phyloP scores from a whole-genome alignment of 2,797 vertebrate species.

The Ceyx erithaca region DNA sequence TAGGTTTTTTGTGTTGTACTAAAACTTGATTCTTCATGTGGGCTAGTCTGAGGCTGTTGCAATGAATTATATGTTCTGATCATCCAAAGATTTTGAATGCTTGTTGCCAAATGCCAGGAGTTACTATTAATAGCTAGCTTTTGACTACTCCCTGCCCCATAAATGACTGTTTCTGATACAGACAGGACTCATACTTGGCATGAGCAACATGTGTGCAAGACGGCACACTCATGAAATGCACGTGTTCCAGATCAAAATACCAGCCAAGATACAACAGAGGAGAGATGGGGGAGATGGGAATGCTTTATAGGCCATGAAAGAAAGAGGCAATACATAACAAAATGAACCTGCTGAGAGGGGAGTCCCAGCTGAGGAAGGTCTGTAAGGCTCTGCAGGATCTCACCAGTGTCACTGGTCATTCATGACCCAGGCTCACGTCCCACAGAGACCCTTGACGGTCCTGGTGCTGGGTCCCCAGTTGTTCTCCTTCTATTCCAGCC shows the following conservation, averaged over 20 bases:
- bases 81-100: neutral
- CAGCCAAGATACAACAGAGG: neutral
- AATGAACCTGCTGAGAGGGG: fast-evolving
- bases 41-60: neutral
- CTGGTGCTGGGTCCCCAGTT: neutral
- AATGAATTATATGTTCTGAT: neutral
- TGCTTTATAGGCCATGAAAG: neutral
- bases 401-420: neutral
- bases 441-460: neutral
- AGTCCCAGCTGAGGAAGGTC: neutral
- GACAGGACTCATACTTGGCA: neutral
- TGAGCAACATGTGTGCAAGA: neutral
- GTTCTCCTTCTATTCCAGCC: neutral
- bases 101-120: neutral
- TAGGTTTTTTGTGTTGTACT: neutral
- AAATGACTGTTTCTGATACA: neutral
- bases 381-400: neutral
- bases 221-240: neutral
- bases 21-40: neutral
- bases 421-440: neutral
- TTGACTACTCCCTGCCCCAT: neutral
- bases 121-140: neutral
- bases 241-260: neutral
- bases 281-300: neutral
- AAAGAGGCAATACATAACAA: neutral